phyloP scores from a whole-genome alignment of 2,113 vertebrate species.

The Drymodes brunneopygia region DNA sequence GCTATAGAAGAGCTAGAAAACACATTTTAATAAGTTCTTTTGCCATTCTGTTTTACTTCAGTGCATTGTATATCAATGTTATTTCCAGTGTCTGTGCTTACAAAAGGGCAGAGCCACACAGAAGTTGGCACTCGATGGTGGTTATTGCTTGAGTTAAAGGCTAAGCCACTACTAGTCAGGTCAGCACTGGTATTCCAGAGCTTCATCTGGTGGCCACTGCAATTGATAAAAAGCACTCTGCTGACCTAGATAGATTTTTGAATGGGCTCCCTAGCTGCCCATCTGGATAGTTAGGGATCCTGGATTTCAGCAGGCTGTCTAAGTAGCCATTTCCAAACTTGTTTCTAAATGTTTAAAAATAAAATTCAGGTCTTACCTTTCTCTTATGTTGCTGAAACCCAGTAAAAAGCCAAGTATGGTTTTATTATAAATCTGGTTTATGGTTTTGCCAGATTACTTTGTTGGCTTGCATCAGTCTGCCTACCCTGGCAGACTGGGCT shows the following conservation, averaged over 20 bases:
- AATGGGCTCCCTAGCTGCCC: neutral
- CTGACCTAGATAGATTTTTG: neutral
- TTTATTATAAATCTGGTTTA: neutral
- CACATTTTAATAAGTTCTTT: neutral
- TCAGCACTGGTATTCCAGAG: neutral
- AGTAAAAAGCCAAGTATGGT: neutral
- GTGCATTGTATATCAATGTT: fast-evolving
- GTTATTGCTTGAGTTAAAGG: neutral
- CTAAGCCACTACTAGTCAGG: neutral
- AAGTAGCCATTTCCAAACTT: neutral
- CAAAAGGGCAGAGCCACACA: fast-evolving
- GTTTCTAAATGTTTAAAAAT: neutral
- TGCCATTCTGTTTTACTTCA: neutral
- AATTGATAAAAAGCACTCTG: neutral
- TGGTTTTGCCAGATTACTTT: neutral
- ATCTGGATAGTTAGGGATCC: neutral
- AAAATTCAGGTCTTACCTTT: neutral
- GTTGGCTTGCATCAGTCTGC: neutral
- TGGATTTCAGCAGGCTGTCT: neutral
- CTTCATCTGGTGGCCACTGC: neutral
- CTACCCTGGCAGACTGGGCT: neutral
- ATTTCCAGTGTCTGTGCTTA: neutral
- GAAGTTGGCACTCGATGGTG: neutral
- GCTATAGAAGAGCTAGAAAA: neutral
- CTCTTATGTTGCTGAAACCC: neutral